A percentile compares a stretch with the other conserved stretches of the same genome.
Conservation (phyloP, 1,140 invertebrate genomes). For the Caenorhabditis brenneri region DNA sequence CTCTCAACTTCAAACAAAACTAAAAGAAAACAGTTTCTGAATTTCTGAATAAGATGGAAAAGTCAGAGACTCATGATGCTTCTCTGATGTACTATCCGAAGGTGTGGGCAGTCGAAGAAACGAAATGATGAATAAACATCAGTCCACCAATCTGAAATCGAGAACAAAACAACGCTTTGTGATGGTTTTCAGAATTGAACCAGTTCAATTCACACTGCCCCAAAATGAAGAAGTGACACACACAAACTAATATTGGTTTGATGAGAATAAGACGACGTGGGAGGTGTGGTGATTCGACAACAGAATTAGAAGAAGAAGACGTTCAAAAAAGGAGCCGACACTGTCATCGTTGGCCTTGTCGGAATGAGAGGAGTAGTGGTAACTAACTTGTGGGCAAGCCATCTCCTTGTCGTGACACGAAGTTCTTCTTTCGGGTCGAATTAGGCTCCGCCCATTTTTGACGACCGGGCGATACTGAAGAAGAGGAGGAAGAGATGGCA, state of each 20-base stretch:
- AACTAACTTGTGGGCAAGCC: constrained; percentile 16
- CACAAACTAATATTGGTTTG: constrained; percentile 24
- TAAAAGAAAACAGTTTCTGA: too few species aligned
- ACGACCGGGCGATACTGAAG: background rate
- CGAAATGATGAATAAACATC: background rate
- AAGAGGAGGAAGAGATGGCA: constrained; percentile 11
- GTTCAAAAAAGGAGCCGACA: constrained; percentile 37
- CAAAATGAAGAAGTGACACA: background rate
- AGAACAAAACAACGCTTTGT: constrained; percentile 11
- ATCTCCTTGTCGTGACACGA: constrained; percentile 32
- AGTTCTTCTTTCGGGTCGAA: constrained; percentile 25
- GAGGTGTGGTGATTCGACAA: background rate
- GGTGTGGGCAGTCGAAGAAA: background rate
- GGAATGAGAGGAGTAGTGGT: background rate
- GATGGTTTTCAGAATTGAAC: background rate
- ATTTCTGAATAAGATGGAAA: too few species aligned
- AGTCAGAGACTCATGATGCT: background rate
- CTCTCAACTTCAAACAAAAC: too few species aligned
- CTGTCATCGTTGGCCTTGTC: constrained; percentile 11
- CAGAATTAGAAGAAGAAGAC: constrained; percentile 5
- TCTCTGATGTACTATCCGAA: background rate
- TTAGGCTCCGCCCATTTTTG: constrained; percentile 25
- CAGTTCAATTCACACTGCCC: background rate
- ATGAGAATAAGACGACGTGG: constrained; percentile 1
- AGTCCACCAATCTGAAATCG: constrained; percentile 1